phyloP scores from a whole-genome alignment of 2,113 vertebrate genomes.

The Tragelaphus imberbis region DNA sequence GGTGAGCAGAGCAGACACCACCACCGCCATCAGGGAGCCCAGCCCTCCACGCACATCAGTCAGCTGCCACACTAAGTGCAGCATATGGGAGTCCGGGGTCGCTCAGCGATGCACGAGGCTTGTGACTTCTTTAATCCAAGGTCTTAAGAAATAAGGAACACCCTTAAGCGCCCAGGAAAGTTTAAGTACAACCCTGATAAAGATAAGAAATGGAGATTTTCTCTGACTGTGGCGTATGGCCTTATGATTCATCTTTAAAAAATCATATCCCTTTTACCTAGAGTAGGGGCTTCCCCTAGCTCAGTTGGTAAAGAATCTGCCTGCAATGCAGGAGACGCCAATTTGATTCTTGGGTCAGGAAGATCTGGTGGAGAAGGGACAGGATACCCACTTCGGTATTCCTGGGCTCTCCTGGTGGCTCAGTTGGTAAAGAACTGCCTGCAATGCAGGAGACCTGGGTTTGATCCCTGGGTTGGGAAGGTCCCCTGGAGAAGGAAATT shows the following conservation, averaged over 20 bases:
- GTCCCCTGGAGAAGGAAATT: background rate
- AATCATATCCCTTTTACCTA: background rate
- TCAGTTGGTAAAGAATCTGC: background rate
- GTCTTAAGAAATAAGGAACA: background rate
- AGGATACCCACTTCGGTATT: background rate
- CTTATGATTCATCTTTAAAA: background rate
- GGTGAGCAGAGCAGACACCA: background rate
- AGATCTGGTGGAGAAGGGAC: background rate
- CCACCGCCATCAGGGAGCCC: background rate
- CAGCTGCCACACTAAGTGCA: background rate
- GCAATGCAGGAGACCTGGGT: background rate
- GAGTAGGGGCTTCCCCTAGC: background rate
- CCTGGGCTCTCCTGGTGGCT: background rate
- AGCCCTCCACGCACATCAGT: background rate
- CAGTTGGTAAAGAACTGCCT: background rate
- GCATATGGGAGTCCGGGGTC: background rate
- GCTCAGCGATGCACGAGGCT: accelerated
- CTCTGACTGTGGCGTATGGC: background rate
- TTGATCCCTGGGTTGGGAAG: background rate
- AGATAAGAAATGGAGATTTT: background rate
- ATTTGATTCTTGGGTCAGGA: background rate
- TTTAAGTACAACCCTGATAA: background rate
- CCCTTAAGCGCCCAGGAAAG: background rate
- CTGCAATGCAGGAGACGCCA: background rate
- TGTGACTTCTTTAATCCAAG: background rate